Conservation (phyloP, 2,888 invertebrate species). For the Pherbina coryleti region DNA sequence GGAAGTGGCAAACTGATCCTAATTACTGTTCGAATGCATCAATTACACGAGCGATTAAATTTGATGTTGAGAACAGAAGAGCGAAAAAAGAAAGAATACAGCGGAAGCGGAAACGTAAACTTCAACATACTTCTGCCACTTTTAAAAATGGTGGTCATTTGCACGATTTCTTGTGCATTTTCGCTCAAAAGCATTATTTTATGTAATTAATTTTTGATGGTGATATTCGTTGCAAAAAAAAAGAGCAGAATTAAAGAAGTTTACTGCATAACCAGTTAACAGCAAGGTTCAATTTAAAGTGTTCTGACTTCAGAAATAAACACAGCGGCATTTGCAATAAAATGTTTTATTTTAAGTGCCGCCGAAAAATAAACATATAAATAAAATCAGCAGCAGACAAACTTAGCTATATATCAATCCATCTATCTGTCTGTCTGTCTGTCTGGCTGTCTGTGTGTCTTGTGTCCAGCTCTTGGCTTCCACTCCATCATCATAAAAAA, state of each 20-base stretch:
- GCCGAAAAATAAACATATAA: constrained; percentile 3
- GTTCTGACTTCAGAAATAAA: background rate
- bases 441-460: background rate
- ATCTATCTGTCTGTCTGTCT: background rate
- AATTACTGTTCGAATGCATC: constrained; percentile 53
- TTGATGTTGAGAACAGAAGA: constrained; percentile 41
- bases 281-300: background rate
- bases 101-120: constrained; percentile 6
- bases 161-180: constrained; percentile 4
- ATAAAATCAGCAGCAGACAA: background rate
- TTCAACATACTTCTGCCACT: background rate
- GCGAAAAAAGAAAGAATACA: background rate
- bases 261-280: background rate
- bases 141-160: constrained; percentile 10
- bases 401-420: background rate
- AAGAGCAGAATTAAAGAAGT: background rate
- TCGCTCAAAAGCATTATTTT: background rate
- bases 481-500: constrained; percentile 10
- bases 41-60: constrained; percentile 54
- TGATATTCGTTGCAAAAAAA: background rate
- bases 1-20: constrained; percentile 47
- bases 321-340: background rate
- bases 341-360: background rate
- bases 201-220: background rate
- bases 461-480: background rate